Base-by-base conservation (phyloP, 2,888 invertebrate species). In the Hirtodrosophila cameraria region DNA sequence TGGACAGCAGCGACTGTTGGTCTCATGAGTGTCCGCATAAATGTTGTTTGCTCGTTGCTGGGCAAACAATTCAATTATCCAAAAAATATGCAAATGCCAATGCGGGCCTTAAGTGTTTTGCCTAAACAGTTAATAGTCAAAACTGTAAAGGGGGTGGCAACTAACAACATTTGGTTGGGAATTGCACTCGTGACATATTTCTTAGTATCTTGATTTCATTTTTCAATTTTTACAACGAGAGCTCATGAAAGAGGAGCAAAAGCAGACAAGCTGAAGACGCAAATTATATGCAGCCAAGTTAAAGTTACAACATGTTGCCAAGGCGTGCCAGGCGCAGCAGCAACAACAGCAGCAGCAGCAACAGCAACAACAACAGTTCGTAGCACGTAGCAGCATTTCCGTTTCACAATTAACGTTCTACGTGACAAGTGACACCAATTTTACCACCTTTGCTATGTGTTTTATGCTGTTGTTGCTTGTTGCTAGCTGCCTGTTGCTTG, bases 401-500 rank as follows among this genome's bases (percentile, higher is more conserved):
- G 81, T 79, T 78, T 82, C 77, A 80, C 82, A 86, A 88, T 87
- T 86, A 86, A 80, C 85, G 77, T 86, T 81, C 83, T 80, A 88
- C 86, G 87, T 84, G 87, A 84, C 87, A 88, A 86, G 88, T 87
- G 88, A 88, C 87, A 87, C 88, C 86, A 87, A 86, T 88, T 87
- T 87, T 88, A 87, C 85, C 87, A 87, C 87, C 88, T 87, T 68
- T 76, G 63, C 75, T 66, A 64, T 77, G 70, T 77, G 77, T 73
- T 77, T 70, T 68, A 72, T 74, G 80, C 66, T 62, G 64, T 63
- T 77, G 73, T 41, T 62, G 67, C 46, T 43, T 61, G 61, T 61
- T 63, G 63, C 41, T n/a, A n/a, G n/a, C n/a, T 61, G 66, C 45
- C 36, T 60, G 61, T 61, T 64, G 55, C 42, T 27, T 43, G 54